Evolutionary conservation across 2,797 vertebrate species (phyloP).

Genomic region (Botia almorhae): DNA sequence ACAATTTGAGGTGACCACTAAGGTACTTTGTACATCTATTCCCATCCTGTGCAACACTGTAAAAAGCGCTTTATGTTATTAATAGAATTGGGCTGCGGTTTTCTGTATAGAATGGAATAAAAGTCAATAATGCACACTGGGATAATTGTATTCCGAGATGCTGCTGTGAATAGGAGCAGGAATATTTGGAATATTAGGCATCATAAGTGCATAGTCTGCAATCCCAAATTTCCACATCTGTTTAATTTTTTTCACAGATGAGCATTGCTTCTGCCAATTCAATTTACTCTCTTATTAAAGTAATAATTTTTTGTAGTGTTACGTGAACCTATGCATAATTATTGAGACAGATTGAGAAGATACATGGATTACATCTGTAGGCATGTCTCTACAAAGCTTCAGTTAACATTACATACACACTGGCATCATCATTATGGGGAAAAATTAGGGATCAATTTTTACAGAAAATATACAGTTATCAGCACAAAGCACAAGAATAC

Average conservation of each 20-base stretch:
- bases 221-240: slow-evolving; percentile 26
- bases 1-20: slow-evolving; percentile 69
- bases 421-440: too few species aligned
- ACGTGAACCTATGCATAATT: too few species aligned
- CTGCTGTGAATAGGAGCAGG: slow-evolving; percentile 26
- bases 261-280: too few species aligned
- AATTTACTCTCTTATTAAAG: too few species aligned
- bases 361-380: too few species aligned
- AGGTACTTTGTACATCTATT: slow-evolving; percentile 63
- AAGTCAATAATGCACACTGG: slow-evolving; percentile 41
- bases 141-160: slow-evolving; percentile 41
- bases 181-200: slow-evolving; percentile 49
- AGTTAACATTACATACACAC: too few species aligned
- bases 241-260: neutral
- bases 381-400: too few species aligned
- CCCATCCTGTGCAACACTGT: slow-evolving; percentile 48
- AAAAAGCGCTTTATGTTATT: slow-evolving; percentile 53
- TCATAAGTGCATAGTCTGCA: slow-evolving; percentile 29
- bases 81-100: slow-evolving; percentile 56
- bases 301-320: too few species aligned
- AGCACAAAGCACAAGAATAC: too few species aligned
- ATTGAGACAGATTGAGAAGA: too few species aligned
- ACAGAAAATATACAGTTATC: too few species aligned
- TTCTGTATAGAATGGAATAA: slow-evolving; percentile 47
- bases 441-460: too few species aligned